These are phyloP conservation scores for Noturus placidus DNA, from an alignment of 2,113 vertebrate species.

Conservation along the genomic window DNA sequence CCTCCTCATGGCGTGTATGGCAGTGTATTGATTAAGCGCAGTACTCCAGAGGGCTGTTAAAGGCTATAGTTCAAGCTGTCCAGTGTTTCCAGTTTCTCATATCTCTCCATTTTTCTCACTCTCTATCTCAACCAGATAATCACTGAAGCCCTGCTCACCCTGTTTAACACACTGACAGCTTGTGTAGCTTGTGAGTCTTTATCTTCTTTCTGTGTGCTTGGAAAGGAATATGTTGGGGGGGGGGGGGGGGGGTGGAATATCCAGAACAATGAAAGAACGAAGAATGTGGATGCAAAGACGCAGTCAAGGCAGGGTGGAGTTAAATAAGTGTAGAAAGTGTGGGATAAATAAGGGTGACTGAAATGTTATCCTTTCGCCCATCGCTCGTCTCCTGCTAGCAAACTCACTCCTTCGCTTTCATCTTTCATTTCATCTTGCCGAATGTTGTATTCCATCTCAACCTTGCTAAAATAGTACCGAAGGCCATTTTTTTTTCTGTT, in stretches of 20 bases:
- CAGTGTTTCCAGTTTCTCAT: slow-evolving; percentile 13
- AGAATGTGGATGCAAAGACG: not conserved
- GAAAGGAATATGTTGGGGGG: not conserved
- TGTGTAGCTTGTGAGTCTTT: not conserved
- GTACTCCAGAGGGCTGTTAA: slow-evolving; percentile 38
- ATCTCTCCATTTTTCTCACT: not conserved
- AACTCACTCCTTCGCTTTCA: not conserved
- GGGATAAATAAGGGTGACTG: slow-evolving; percentile 1
- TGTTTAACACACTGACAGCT: slow-evolving; percentile 20
- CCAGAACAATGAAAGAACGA: not conserved
- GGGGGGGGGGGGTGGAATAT: not conserved
- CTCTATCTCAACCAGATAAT: slow-evolving; percentile 21
- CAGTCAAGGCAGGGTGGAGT: not conserved
- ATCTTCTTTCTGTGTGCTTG: not conserved
- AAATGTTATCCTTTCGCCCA: not conserved
- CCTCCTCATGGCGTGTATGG: not conserved
- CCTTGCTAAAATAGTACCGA: slow-evolving; percentile 20
- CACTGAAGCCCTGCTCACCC: slow-evolving; percentile 1
- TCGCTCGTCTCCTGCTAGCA: not conserved
- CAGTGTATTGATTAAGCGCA: slow-evolving; percentile 37
- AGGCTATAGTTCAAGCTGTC: slow-evolving; percentile 43
- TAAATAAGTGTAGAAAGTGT: not conserved
- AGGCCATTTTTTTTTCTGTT: slow-evolving; percentile 11
- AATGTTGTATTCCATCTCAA: not conserved
- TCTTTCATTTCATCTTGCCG: slow-evolving; percentile 22